A percentile compares a stretch with the other conserved stretches of the same genome.
phyloP scores from a whole-genome alignment of 2,113 vertebrate genomes.

The Gambusia holbrooki region DNA sequence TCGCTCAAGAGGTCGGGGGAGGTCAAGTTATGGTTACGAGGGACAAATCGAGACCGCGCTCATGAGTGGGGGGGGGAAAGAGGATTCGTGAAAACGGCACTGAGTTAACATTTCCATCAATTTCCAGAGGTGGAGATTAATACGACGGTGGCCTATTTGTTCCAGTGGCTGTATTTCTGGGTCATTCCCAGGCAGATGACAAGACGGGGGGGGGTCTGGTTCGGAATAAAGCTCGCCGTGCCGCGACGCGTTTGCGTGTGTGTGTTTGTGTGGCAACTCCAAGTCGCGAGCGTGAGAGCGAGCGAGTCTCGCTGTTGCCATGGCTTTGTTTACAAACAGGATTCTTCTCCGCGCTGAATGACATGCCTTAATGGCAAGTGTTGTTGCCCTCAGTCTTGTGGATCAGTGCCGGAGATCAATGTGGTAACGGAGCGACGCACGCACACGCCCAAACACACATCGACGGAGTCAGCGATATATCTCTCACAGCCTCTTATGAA shows the following conservation, averaged over 20 bases:
- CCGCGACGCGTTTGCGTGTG: not conserved
- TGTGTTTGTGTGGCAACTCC: constrained; percentile 30
- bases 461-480: constrained; percentile 16
- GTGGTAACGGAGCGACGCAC: constrained; percentile 38
- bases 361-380: constrained; percentile 75
- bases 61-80: not conserved
- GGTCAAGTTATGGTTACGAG: constrained; percentile 30
- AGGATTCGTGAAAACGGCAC: constrained; percentile 36
- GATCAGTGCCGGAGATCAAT: constrained; percentile 62
- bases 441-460: constrained; percentile 13
- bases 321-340: constrained; percentile 81
- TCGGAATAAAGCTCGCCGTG: constrained; percentile 49
- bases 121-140: constrained; percentile 77
- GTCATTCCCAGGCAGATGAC: constrained; percentile 79
- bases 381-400: constrained; percentile 67
- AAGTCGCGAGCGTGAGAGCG: constrained; percentile 40
- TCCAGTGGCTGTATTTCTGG: constrained; percentile 82
- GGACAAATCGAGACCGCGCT: not conserved
- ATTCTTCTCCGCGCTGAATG: constrained; percentile 69
- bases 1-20: constrained; percentile 11
- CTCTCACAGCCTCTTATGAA: constrained; percentile 64
- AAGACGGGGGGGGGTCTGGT: constrained; percentile 64
- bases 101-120: constrained; percentile 71
- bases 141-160: constrained; percentile 75
- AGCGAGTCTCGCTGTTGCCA: constrained; percentile 67